phyloP scores from a whole-genome alignment of 2,888 invertebrate genomes.

The Lepas anatifera region DNA sequence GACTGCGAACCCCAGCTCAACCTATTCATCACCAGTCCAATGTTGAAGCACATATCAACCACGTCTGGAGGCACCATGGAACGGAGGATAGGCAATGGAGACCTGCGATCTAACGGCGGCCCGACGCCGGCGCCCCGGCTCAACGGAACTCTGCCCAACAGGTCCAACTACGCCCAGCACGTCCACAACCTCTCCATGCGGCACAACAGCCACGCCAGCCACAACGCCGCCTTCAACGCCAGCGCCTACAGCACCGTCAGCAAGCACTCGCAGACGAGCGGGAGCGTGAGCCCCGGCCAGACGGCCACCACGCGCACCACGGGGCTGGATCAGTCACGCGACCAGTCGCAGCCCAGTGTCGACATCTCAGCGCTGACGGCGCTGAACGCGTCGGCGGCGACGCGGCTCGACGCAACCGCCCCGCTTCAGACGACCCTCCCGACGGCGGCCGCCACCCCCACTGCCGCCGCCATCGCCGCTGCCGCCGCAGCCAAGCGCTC shows the following conservation, averaged over 20 bases:
- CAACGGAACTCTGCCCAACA: conserved; percentile 5
- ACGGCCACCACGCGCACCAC: conserved; percentile 23
- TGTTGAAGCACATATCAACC: neutral
- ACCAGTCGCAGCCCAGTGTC: conserved; percentile 24
- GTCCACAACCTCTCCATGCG: neutral
- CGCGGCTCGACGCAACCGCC: conserved; percentile 28
- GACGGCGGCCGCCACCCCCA: conserved; percentile 28
- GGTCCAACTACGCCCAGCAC: neutral
- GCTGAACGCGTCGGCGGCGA: conserved; percentile 19
- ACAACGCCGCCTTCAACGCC: neutral
- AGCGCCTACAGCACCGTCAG: conserved; percentile 5
- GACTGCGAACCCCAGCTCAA: too few relatives aligned
- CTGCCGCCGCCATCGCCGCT: neutral
- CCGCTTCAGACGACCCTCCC: conserved; percentile 17
- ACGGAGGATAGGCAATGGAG: neutral
- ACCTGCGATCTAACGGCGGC: neutral
- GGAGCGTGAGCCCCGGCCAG: neutral
- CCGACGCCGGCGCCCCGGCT: neutral
- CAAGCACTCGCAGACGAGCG: conserved; percentile 5
- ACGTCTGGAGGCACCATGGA: neutral
- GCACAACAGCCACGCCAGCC: neutral
- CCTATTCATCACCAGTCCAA: neutral
- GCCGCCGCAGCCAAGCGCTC: neutral
- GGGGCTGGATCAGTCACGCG: conserved; percentile 25
- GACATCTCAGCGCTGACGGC: conserved; percentile 18